Evolutionary conservation across 2,797 vertebrate genomes (phyloP).

Genomic region (Syndactyla subalaris): DNA sequence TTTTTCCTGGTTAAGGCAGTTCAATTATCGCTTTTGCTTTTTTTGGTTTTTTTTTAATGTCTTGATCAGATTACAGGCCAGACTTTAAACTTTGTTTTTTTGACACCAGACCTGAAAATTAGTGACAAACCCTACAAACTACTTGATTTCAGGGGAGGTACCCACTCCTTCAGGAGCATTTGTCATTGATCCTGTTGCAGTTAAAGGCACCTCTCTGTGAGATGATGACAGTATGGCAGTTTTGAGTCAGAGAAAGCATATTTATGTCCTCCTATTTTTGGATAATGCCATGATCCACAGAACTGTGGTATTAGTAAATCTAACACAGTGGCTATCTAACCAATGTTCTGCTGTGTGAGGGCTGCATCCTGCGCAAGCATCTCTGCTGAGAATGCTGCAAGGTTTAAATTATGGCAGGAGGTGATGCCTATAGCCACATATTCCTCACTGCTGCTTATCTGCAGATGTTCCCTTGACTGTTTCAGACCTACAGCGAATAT

Average conservation of each 20-base stretch:
- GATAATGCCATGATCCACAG: background rate
- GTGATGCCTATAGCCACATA: background rate
- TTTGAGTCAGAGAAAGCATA: background rate
- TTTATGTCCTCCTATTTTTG: background rate
- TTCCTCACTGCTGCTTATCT: background rate
- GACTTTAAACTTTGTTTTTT: background rate
- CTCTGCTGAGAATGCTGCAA: background rate
- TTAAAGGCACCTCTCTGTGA: background rate
- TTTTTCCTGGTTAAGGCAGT: background rate
- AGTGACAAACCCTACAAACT: background rate
- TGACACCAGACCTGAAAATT: background rate
- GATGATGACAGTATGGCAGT: background rate
- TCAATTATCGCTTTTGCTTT: background rate
- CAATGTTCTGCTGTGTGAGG: fast-evolving
- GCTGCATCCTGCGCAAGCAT: background rate
- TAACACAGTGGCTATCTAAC: background rate
- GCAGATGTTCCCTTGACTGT: background rate
- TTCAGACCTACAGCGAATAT: background rate
- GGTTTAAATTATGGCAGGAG: background rate
- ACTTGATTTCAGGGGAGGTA: background rate
- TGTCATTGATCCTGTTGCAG: fast-evolving
- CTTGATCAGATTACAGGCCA: background rate
- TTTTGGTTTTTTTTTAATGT: background rate
- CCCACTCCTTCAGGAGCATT: fast-evolving
- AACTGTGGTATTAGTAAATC: background rate